These are phyloP conservation scores for Orthosia incerta DNA, from an alignment of 2,888 invertebrate species.

Conservation along the genomic window DNA sequence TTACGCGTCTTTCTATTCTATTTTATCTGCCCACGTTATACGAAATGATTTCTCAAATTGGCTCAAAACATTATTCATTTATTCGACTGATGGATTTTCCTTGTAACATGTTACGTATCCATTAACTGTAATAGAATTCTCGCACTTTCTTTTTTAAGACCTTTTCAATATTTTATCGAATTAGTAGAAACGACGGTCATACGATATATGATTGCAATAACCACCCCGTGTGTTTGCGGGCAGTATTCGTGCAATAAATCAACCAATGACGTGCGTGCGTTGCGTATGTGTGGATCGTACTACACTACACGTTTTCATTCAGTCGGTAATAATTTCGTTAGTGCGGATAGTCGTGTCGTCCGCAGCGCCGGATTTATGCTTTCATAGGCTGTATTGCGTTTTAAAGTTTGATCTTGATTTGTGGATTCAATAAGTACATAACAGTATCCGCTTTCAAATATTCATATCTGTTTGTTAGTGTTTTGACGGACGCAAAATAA, in stretches of 20 bases:
- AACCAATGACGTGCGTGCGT: slow-evolving; percentile 59
- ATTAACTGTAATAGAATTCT: slow-evolving; percentile 52
- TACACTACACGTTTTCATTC: slow-evolving; percentile 61
- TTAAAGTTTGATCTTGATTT: slow-evolving; percentile 54
- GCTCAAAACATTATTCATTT: slow-evolving; percentile 58
- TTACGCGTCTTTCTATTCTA: slow-evolving; percentile 5
- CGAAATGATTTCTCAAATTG: slow-evolving; percentile 35
- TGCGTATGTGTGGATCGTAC: slow-evolving; percentile 44
- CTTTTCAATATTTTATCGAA: slow-evolving; percentile 44
- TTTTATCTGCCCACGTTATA: slow-evolving; percentile 1
- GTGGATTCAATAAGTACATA: slow-evolving; percentile 33
- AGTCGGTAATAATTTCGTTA: slow-evolving; percentile 60
- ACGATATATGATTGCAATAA: slow-evolving; percentile 44
- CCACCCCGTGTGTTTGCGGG: slow-evolving; percentile 57
- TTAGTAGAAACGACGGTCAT: slow-evolving; percentile 16
- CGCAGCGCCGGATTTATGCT: slow-evolving; percentile 53
- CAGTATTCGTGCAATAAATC: slow-evolving; percentile 54
- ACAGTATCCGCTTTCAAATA: not conserved
- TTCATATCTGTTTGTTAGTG: not conserved
- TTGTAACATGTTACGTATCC: slow-evolving; percentile 58
- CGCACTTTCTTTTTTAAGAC: slow-evolving; percentile 31
- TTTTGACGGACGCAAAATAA: not conserved
- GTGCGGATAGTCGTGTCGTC: slow-evolving; percentile 43
- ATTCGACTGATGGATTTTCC: slow-evolving; percentile 64
- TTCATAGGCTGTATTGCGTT: slow-evolving; percentile 39